A percentile compares a stretch with the other conserved stretches of the same genome.
Conservation (phyloP, 1,140 invertebrate genomes). For the Asbolus verrucosus region DNA sequence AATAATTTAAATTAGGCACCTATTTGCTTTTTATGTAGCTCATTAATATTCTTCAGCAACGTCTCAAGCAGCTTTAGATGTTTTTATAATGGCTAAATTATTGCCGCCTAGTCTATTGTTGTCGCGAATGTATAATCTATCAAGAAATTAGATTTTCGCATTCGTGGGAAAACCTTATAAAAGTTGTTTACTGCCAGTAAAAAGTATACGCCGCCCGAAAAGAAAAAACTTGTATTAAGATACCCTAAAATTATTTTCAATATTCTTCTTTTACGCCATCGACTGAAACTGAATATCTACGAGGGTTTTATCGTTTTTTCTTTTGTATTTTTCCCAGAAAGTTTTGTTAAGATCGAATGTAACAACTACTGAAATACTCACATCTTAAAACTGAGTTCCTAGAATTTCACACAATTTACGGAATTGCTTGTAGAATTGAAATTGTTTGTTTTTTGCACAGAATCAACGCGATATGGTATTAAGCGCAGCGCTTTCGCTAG, state of each 20-base stretch:
- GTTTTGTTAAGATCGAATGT: background rate
- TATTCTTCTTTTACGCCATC: background rate
- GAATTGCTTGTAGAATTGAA: slow-evolving; percentile 4
- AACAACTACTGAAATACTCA: slow-evolving; percentile 13
- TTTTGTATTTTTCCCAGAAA: background rate
- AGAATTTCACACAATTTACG: slow-evolving; percentile 5
- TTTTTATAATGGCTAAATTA: slow-evolving; percentile 31
- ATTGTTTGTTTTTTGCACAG: slow-evolving; percentile 6
- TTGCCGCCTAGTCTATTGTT: slow-evolving; percentile 17
- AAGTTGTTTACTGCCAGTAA: slow-evolving; percentile 8
- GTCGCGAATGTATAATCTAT: slow-evolving; percentile 22
- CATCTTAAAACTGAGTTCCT: slow-evolving; percentile 13
- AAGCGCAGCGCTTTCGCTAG: slow-evolving; percentile 39
- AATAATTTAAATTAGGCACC: slow-evolving; percentile 5
- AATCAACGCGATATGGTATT: slow-evolving; percentile 32
- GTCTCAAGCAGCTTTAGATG: background rate
- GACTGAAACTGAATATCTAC: slow-evolving; percentile 6
- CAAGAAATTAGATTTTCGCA: slow-evolving; percentile 23
- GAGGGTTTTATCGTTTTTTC: background rate
- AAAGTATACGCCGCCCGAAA: background rate
- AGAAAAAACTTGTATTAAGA: background rate
- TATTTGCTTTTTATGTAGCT: slow-evolving; percentile 2
- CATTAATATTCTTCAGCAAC: slow-evolving; percentile 26
- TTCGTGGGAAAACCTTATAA: background rate
- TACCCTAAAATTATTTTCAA: background rate